phyloP scores from a whole-genome alignment of 92 coral and sea anemone species.

The Galaxea fascicularis region DNA sequence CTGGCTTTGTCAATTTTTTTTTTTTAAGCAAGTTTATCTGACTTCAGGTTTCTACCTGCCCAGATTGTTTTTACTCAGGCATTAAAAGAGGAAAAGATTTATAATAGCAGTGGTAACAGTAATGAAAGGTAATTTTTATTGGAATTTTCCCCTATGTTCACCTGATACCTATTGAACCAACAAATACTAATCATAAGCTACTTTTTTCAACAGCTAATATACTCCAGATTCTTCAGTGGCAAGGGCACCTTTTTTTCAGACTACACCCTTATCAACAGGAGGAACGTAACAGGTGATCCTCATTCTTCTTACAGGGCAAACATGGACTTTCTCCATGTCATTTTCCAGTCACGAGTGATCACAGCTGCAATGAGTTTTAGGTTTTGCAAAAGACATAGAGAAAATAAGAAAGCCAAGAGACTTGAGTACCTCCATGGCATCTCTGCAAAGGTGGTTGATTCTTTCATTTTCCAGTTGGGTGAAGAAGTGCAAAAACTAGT shows the following conservation, averaged over 20 bases:
- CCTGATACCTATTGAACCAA: conserved; percentile 15
- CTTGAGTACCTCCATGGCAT: conserved; percentile 27
- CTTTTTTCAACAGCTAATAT: conserved; percentile 49
- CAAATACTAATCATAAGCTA: conserved; percentile 13
- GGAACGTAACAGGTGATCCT: too few species aligned
- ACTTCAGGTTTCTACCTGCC: conserved; percentile 10
- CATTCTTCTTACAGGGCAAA: too few species aligned
- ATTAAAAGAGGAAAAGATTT: conserved; percentile 1
- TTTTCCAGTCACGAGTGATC: conserved; percentile 51
- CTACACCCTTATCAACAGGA: conserved; percentile 58
- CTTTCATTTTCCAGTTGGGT: conserved; percentile 14
- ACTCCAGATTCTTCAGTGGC: conserved; percentile 55
- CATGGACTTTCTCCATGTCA: conserved; percentile 48
- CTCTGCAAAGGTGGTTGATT: conserved; percentile 44
- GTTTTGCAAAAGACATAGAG: conserved; percentile 33
- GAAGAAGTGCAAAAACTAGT: conserved; percentile 3
- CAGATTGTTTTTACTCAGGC: conserved; percentile 15
- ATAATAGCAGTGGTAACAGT: conserved; percentile 12
- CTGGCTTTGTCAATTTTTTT: not conserved
- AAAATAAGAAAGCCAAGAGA: conserved; percentile 31
- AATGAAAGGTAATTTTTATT: conserved; percentile 4
- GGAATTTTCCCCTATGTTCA: conserved; percentile 18
- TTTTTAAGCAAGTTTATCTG: conserved; percentile 10
- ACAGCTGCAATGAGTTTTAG: conserved; percentile 60
- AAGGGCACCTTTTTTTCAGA: conserved; percentile 67